Percentiles rank a stretch among this genome's conserved stretches.
Conservation (phyloP, 2,113 vertebrate species). For the Hemibagrus wyckioides region DNA sequence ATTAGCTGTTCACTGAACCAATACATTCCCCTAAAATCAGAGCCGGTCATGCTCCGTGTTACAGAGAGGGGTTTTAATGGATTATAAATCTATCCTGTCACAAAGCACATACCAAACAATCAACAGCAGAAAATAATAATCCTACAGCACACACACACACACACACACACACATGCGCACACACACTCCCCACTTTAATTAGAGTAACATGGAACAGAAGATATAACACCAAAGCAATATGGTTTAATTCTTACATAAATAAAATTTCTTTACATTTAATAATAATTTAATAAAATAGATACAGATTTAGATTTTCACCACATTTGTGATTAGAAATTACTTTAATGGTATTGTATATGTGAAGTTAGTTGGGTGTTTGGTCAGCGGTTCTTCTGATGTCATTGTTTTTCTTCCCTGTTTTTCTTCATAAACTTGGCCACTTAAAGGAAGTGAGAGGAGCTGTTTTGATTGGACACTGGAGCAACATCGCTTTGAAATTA, state of each 20-base stretch:
- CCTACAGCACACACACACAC: conserved; percentile 51
- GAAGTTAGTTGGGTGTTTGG: neutral
- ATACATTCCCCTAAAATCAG: neutral
- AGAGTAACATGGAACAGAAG: no score
- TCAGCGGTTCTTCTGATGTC: neutral
- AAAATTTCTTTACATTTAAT: no score
- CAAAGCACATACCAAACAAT: conserved; percentile 76
- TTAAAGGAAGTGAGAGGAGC: no score
- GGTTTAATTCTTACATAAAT: no score
- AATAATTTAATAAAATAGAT: no score
- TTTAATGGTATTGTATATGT: neutral
- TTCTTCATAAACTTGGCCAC: neutral
- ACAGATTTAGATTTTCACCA: no score
- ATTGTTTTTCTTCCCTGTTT: neutral
- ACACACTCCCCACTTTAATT: neutral
- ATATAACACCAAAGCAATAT: no score
- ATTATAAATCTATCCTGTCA: conserved; percentile 72
- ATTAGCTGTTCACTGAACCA: neutral
- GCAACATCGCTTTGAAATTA: neutral
- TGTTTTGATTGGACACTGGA: neutral
- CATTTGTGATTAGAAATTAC: no score
- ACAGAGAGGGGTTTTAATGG: conserved; percentile 53
- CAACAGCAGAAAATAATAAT: conserved; percentile 68
- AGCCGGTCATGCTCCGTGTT: conserved; percentile 18
- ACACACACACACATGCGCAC: conserved; percentile 45